Base-by-base conservation (phyloP, 1,140 invertebrate species). In the Laodelphax striatellus region DNA sequence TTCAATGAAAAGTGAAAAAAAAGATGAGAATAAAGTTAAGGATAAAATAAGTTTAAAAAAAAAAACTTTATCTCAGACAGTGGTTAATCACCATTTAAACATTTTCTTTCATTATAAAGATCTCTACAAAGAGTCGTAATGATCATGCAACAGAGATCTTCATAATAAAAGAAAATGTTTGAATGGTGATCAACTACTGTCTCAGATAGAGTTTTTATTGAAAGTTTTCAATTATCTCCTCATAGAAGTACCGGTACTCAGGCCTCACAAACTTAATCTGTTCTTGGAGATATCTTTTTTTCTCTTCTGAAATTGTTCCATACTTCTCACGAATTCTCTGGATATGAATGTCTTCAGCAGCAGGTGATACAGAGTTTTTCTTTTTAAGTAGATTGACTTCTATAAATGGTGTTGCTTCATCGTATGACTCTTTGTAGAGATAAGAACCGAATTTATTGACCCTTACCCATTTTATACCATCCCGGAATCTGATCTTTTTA, bases 391-490 rank as follows among this genome's bases (percentile, higher is more conserved):
- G 14, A 44, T 44, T 44, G 17, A 55, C 54, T 34, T 55, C 38
- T 55, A 16, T 24, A 31, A 55, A 55, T 31, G 54, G 54, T 14
- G 54, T 55, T n/a, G 28, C 38, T 14, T 24, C 24, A 34, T 55
- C 54, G 19, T 55, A 55, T 31, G 54, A 31, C 54, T 55, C 54
- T 19, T 55, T 55, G 54, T 14, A 55, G 14, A 21, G 38, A 34
- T 55, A 55, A 55, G 14, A 31, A 21, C 24, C 54, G 19, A 14
- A 31, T 31, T 55, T 34, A 16, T 55, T 34, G 10, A 55, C 54
- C 11, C 24, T 24, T 13, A 55, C 38, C 54, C 54, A 55, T 55
- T 55, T 55, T 13, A 55, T 19, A 31, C 54, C 54, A 24, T 55
- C 54, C n/a, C 21, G 13, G 38, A 55, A 24, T 16, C 21, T 44